Evolutionary conservation across 2,888 invertebrate species (phyloP), one percentile per base, ranked within the genome.

Genomic region (Malachius bipustulatus): DNA sequence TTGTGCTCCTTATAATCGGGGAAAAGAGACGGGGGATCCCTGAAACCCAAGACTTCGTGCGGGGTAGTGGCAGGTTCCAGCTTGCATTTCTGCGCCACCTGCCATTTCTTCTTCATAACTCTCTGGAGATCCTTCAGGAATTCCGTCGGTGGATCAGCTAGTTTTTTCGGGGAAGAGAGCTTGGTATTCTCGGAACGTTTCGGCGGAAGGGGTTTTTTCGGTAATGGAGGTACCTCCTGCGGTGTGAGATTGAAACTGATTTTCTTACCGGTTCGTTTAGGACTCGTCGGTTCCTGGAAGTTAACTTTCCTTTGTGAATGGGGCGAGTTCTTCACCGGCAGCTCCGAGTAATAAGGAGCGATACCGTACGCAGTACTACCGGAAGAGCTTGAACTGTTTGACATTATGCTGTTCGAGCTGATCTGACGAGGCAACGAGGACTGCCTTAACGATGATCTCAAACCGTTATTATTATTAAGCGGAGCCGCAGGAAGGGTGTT

Each of bases 101-200:
- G 85, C 85, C 85, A 85, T 54, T 91, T 91, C 55, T 89, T 89
- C 45, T 85, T 73, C 85, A 91, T 90, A 1, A 91, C 90, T 34
- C 89, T 70, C 55, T 91, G 90, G 31, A 91, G 66, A 59, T 91
- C 90, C 55, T 83, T 82, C 29, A 91, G 66, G 54, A 91, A 90
- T 38, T 84, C 84, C 14, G 77, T 75, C 1, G 83, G 82, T 2
- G 84, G 82, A 50, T 82, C 82, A 0, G 74, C 72, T 15, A 84
- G 60, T 48, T 82, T 81, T 56, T 82, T 83, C 3, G 82, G 84
- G 4, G 82, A 82, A 2, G 84, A 75, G 2, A 83, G 63, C 30
- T 75, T 70, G 1, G 82, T 82, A 44, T 71, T 72, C 50, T 85
- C 84, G 37, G 81, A 77, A 19, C 87, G 70, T 47, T 78, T 78